A percentile compares a stretch with the other conserved stretches of the same genome.
phyloP scores from a whole-genome alignment of 2,888 invertebrate species.

The Syrphus vitripennis region DNA sequence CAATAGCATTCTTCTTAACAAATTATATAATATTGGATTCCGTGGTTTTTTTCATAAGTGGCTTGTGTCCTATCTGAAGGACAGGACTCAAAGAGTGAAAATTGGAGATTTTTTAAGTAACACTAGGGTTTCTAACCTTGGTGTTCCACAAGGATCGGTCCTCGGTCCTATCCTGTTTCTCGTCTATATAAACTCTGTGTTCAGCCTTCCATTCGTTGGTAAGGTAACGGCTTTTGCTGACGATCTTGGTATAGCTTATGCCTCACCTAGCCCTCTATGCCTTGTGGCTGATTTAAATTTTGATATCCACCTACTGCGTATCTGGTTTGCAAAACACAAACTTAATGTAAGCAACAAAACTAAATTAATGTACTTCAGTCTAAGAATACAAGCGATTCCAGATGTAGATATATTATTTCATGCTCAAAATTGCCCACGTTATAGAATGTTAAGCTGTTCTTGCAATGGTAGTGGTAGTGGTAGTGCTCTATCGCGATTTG shows the following conservation, averaged over 20 bases:
- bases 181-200: too few relatives aligned
- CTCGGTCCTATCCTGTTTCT: neutral
- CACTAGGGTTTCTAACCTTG: neutral
- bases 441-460: neutral
- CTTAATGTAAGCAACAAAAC: neutral
- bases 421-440: neutral
- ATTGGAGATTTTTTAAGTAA: constrained; percentile 7
- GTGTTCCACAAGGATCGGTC: neutral
- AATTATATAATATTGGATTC: too few relatives aligned
- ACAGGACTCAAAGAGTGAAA: too few relatives aligned
- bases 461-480: neutral
- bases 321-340: neutral
- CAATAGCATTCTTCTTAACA: too few relatives aligned
- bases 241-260: neutral
- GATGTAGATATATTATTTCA: neutral
- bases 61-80: too few relatives aligned
- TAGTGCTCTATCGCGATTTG: neutral
- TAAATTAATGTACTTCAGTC: neutral
- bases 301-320: neutral
- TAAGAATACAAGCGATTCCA: neutral
- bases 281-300: neutral
- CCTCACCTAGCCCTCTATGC: neutral
- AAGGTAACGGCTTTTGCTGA: too few relatives aligned
- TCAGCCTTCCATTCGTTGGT: too few relatives aligned
- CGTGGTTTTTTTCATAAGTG: too few relatives aligned